Base-by-base conservation (phyloP, 1,140 invertebrate genomes). In the Episyrphus balteatus region DNA sequence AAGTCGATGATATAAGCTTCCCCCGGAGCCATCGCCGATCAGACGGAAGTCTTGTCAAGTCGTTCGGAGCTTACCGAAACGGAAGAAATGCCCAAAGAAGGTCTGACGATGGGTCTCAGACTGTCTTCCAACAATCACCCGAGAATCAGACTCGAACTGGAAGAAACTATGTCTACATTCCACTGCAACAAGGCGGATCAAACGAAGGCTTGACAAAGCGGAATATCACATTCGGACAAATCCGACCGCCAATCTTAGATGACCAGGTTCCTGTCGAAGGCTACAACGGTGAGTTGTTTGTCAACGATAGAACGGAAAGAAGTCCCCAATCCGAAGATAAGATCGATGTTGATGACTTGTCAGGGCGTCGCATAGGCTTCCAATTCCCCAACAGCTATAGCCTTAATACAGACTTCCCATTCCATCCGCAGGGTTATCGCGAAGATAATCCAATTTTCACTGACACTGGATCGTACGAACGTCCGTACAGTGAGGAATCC, bases 131-230 rank as follows among this genome's bases (percentile, higher is more conserved):
- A 44, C 19, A 18, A 56, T 59, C 10, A 50, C 60, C 40, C 64
- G 15, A 62, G 52, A 65, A 65, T 47, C 57, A 61, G 21, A 65
- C 58, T 7, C 51, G 62, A 1, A 53, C 51, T 36, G 62, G 62
- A 26, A 51, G 62, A 14, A 66, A 66, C 52, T 66, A 66, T 30
- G 57, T 66, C 50, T 66, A 66, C 36, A 66, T 66, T 10, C 63
- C 63, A 0, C 39, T 66, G 34, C 49, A 54, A 12, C 30, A 51
- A 31, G 55, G 53, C 33, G 15, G 42, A 7, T 49, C 48, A 2
- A 39, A 51, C 5, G 46, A 44, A 13, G 40, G 44, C 1, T 42
- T 50, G 0, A 39, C 48, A 2, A 47, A 51, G 3, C 32, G 54
- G 9, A 66, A 65, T 51, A 56, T 50, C 13, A 58, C 57, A 0